Base-by-base conservation (phyloP, 2,113 vertebrate genomes). In the Phylloscopus whistleri region DNA sequence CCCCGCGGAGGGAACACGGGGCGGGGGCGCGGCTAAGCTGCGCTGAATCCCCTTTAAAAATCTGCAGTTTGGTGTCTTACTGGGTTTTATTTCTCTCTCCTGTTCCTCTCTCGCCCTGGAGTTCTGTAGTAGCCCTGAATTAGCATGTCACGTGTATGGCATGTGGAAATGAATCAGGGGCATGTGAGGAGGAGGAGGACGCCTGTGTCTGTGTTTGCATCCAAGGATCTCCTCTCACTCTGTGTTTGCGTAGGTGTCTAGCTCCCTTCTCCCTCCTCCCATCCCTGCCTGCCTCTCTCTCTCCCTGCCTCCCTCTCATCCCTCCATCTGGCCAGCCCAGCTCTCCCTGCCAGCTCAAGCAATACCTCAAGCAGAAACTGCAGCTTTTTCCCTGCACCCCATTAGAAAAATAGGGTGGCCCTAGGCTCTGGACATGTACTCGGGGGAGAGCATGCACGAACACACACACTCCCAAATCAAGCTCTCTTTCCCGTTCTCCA, bases 161-260 rank as follows among this genome's bases (percentile, higher is more conserved):
- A 97, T 97, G 97, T 97, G 97, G 97, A 96, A 97, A 97, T 97
- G 97, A 97, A 97, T 97, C 97, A 95, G 94, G 96, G 96, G 97
- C 97, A 97, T 97, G 97, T 97, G 97, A 97, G 97, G 95, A 89
- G 92, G 91, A 94, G 91, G 96, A 94, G 91, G 96, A 96, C 77
- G 95, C 95, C 94, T 88, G 96, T 96, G 97, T 96, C 96, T 96
- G 95, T 94, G 96, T 97, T 97, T 97, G 96, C 96, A 97, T 97
- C 97, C 96, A 97, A 97, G 97, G 97, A 97, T 97, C 92, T 83
- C 95, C 95, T 95, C 96, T 95, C 78, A 87, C 94, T 91, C 94
- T 72, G 72, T 84, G 84, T 91, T 89, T 84, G 92, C 94, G 69
- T 89, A 88, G 84, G 90, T 96, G 93, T 88, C 94, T 97, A 44